Conservation (phyloP, 2,113 vertebrate species). For the Tupaia chinensis region DNA sequence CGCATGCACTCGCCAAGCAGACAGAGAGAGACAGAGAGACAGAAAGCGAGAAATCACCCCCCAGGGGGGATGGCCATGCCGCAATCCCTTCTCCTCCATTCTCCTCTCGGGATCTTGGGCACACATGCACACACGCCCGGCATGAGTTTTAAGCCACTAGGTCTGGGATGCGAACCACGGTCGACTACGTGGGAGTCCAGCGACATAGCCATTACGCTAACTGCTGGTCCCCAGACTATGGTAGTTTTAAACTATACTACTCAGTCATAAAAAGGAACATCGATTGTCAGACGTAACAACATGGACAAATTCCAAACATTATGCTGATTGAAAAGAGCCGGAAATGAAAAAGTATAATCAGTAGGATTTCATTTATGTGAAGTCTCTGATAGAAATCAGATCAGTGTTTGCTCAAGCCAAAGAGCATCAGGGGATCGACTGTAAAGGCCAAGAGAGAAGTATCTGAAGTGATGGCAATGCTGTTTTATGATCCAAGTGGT, state of each 20-base stretch:
- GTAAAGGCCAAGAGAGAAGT: background rate
- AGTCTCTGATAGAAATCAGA: background rate
- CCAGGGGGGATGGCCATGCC: too few species aligned
- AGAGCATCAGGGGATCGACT: background rate
- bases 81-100: too few species aligned
- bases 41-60: too few species aligned
- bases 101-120: too few species aligned
- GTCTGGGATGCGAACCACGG: too few species aligned
- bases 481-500: background rate
- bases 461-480: background rate
- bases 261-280: background rate
- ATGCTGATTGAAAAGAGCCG: background rate
- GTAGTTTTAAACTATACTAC: background rate
- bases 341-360: background rate
- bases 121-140: too few species aligned
- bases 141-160: too few species aligned
- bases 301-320: background rate
- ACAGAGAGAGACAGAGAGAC: too few species aligned
- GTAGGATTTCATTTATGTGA: background rate
- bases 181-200: too few species aligned
- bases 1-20: too few species aligned
- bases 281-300: background rate
- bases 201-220: too few species aligned
- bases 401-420: background rate
- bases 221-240: background rate